Evolutionary conservation across 2,888 invertebrate species (phyloP).

Genomic region (Ennomos quercinarius): DNA sequence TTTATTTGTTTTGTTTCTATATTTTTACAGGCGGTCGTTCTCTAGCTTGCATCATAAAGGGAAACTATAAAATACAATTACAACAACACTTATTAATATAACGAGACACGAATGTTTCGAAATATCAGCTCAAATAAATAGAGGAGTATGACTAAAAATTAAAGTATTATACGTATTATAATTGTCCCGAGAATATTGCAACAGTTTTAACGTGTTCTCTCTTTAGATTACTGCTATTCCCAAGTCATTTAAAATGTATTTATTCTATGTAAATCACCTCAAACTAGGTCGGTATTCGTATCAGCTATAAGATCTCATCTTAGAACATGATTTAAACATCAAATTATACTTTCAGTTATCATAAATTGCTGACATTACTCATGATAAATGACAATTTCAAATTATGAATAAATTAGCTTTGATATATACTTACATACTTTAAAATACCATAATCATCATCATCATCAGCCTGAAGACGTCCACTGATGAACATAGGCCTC

Average conservation of each 20-base stretch:
- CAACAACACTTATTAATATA: conserved; percentile 5
- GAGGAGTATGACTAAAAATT: conserved; percentile 1
- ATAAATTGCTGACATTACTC: conserved; percentile 19
- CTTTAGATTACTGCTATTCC: conserved; percentile 15
- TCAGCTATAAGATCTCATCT: conserved; percentile 26
- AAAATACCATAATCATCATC: not conserved
- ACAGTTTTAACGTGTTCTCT: too few relatives aligned
- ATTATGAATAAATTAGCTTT: not conserved
- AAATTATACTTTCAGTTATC: conserved; percentile 25
- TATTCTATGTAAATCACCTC: conserved; percentile 25
- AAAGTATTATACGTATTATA: not conserved
- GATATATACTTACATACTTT: not conserved
- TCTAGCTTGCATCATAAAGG: conserved; percentile 42
- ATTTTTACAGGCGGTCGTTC: conserved; percentile 42
- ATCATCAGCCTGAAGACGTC: too few relatives aligned
- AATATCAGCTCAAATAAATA: not conserved
- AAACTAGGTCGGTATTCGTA: conserved; percentile 24
- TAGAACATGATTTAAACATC: conserved; percentile 19
- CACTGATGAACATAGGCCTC: too few relatives aligned
- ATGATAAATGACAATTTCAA: not conserved
- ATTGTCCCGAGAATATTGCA: too few relatives aligned
- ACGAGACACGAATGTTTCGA: not conserved
- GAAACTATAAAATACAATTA: conserved; percentile 22
- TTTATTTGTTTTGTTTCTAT: conserved; percentile 43
- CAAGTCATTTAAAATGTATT: conserved; percentile 23